Evolutionary conservation across 1,140 invertebrate species (phyloP), one percentile per base, ranked within the genome.

Genomic region (Drosophila ohnishii): DNA sequence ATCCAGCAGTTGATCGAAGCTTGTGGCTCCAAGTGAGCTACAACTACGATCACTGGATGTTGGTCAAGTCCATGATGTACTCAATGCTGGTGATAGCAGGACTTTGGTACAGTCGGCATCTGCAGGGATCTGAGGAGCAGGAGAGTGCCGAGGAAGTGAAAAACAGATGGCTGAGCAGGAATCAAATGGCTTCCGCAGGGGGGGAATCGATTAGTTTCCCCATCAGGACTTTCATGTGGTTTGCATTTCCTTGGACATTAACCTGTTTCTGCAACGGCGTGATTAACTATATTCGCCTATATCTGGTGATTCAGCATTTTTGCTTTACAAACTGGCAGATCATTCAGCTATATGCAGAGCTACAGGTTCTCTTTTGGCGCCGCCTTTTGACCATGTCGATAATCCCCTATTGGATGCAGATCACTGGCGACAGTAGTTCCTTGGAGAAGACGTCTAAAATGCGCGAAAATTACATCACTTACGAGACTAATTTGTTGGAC

Each of bases 241-340:
- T 72, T 14, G 28, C 61, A 0, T 4, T 62, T 30, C 80, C 80
- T 5, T 85, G 77, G 77, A n/a, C 61, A 6, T 13, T 55, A 22
- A 84, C 73, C 8, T 74, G 65, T 28, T 9, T 80, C 10, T n/a
- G 56, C n/a, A 66, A 65, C 8, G 63, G 51, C 14, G 8, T 74
- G 7, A 39, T 80, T 3, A 80, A 85, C 45, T 76, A 51, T 8
- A 34, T 57, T 3, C 79, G 62, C 2, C 32, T 84, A 0, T 59
- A 84, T 55, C 8, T 85, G 57, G 56, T 84, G 7, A 69, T 85
- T 9, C 59, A 62, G 8, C 81, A 84, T 39, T 84, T 85, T 22
- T 84, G 81, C 53, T 57, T 70, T 14, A 34, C 73, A 0, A 53
- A 61, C 25, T 39, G 32, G 59, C 56, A 73, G 16, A 50, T 80